A percentile compares a stretch with the other conserved stretches of the same genome.
phyloP scores from a whole-genome alignment of 2,797 vertebrate species.

The Eurystomus glaucurus region DNA sequence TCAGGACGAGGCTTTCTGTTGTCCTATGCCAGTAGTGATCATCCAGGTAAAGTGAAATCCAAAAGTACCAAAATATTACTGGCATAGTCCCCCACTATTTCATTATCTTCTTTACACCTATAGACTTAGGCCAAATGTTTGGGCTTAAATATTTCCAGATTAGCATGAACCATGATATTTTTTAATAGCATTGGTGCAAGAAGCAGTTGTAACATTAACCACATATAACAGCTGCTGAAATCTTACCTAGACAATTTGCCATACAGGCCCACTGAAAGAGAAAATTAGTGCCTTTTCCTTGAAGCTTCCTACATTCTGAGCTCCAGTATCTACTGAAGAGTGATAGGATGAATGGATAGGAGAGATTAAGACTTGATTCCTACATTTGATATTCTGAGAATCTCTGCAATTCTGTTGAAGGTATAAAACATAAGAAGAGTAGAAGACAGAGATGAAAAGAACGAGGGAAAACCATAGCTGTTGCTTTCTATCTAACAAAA shows the following conservation, averaged over 20 bases:
- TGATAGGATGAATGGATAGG: not conserved
- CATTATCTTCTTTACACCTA: not conserved
- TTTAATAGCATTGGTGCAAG: not conserved
- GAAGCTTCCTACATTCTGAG: not conserved
- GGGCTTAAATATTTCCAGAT: not conserved
- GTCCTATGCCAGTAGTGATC: slow-evolving; percentile 87
- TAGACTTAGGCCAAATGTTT: not conserved
- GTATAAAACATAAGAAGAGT: not conserved
- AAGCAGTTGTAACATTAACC: not conserved
- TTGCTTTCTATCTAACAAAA: not conserved
- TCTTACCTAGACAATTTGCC: not conserved
- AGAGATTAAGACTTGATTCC: not conserved
- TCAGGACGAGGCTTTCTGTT: slow-evolving; percentile 90
- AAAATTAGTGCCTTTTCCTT: not conserved
- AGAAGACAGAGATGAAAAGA: not conserved
- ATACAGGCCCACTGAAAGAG: not conserved
- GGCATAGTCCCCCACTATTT: not conserved
- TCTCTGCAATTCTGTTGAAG: not conserved
- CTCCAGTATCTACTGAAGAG: not conserved
- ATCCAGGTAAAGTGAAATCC: slow-evolving; percentile 83
- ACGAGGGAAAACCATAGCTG: not conserved
- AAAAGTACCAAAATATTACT: not conserved
- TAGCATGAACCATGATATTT: not conserved
- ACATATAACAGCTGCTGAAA: not conserved
- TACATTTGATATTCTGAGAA: not conserved